These are phyloP conservation scores for Proterorhinus semilunaris DNA, from an alignment of 2,113 vertebrate genomes.

Conservation along the genomic window DNA sequence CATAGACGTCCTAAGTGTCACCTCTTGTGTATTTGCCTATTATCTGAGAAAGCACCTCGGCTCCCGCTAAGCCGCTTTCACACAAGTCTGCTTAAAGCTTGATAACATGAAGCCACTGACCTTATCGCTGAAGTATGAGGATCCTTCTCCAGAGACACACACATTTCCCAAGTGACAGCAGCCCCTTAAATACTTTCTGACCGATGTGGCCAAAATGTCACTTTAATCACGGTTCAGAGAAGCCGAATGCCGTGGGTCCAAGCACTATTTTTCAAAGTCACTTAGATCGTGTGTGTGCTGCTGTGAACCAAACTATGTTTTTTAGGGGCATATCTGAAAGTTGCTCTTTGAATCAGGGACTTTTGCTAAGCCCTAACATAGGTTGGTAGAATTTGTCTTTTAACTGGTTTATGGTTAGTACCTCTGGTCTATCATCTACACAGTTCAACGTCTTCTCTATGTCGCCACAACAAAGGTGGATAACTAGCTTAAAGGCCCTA, in stretches of 20 bases:
- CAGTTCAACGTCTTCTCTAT: no score
- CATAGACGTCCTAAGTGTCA: neutral
- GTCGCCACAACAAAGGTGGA: no score
- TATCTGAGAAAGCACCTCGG: conserved; percentile 3
- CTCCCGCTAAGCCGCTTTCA: conserved; percentile 3
- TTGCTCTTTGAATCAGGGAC: neutral
- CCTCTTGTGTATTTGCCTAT: conserved; percentile 2
- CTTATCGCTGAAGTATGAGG: neutral
- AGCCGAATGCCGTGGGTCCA: neutral
- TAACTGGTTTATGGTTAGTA: no score
- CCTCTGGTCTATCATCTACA: no score
- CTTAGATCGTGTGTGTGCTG: neutral
- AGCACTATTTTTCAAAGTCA: conserved; percentile 4
- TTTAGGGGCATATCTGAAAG: neutral
- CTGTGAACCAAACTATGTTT: neutral
- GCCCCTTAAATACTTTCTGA: conserved; percentile 3
- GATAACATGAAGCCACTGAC: conserved; percentile 1
- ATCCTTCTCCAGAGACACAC: neutral
- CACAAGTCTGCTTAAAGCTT: neutral
- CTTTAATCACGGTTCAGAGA: conserved; percentile 6
- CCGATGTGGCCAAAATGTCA: conserved; percentile 4
- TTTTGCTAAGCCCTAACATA: no score
- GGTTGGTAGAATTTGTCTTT: no score
- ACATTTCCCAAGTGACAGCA: conserved; percentile 5
- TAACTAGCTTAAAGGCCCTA: no score